phyloP scores from a whole-genome alignment of 2,113 vertebrate species.

The Trinectes maculatus region DNA sequence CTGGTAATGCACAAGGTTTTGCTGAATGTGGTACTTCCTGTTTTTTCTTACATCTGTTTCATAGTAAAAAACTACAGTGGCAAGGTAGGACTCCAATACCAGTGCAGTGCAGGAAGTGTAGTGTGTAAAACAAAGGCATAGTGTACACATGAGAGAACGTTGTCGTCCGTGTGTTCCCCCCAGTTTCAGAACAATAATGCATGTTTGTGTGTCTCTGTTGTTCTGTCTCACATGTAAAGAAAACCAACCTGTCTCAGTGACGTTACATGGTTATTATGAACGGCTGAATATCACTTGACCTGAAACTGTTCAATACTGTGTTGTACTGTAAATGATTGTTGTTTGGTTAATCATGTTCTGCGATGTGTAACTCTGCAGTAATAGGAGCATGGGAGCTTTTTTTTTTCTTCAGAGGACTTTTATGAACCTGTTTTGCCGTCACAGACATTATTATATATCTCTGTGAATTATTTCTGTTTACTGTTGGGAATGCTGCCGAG shows the following conservation, averaged over 20 bases:
- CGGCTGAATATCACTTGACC: background rate
- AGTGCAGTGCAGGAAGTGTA: background rate
- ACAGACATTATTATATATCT: slow-evolving; percentile 38
- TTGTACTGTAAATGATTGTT: slow-evolving; percentile 21
- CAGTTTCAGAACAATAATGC: background rate
- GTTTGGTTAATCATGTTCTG: slow-evolving; percentile 21
- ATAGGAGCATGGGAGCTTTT: slow-evolving; percentile 51
- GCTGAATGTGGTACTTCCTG: slow-evolving; percentile 44
- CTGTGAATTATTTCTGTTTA: slow-evolving; percentile 31
- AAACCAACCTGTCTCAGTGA: background rate
- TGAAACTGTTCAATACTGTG: slow-evolving; percentile 8
- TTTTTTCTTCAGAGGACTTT: slow-evolving; percentile 42
- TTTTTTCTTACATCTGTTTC: slow-evolving; percentile 18
- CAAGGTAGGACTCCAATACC: slow-evolving; percentile 25
- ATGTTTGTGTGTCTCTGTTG: background rate
- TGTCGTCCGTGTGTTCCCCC: background rate
- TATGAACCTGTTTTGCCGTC: slow-evolving; percentile 40
- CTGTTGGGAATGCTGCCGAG: slow-evolving; percentile 22
- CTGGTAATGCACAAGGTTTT: slow-evolving; percentile 27
- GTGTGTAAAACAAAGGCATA: background rate
- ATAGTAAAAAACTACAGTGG: slow-evolving; percentile 5
- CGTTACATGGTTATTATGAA: slow-evolving; percentile 1
- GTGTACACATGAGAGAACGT: background rate
- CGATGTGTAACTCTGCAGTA: slow-evolving; percentile 16
- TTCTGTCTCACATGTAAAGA: background rate